phyloP scores from a whole-genome alignment of 2,113 vertebrate species.

The Halcyon senegalensis region DNA sequence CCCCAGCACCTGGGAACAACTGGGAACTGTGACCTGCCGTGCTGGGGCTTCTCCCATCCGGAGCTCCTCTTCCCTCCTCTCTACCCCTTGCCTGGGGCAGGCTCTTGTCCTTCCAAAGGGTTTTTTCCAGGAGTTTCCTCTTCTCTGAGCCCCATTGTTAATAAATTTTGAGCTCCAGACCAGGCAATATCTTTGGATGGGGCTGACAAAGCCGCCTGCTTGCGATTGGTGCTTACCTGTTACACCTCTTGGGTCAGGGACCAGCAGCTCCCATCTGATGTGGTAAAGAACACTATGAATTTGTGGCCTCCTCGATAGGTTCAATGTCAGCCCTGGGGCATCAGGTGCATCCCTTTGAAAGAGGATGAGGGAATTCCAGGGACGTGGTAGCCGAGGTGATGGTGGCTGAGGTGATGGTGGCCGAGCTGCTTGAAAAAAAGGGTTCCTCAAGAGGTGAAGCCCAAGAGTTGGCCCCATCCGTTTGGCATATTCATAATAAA shows the following conservation, averaged over 20 bases:
- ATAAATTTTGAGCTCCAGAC: background rate
- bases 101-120: background rate
- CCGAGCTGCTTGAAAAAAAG: background rate
- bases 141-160: background rate
- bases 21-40: background rate
- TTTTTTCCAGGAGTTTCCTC: background rate
- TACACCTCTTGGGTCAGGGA: background rate
- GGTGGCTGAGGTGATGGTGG: no score
- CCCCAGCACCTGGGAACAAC: background rate
- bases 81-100: accelerated
- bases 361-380: background rate
- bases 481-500: background rate
- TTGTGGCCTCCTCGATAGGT: accelerated
- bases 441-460: background rate
- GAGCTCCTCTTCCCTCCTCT: background rate
- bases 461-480: background rate
- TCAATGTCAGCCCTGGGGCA: background rate
- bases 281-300: background rate
- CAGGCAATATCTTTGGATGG: background rate
- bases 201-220: background rate
- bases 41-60: background rate
- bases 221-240: background rate
- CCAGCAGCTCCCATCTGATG: accelerated
- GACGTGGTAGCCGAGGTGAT: background rate
- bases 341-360: background rate